These are phyloP conservation scores for Pholis gunnellus DNA, from an alignment of 2,113 vertebrate species.

Conservation along the genomic window DNA sequence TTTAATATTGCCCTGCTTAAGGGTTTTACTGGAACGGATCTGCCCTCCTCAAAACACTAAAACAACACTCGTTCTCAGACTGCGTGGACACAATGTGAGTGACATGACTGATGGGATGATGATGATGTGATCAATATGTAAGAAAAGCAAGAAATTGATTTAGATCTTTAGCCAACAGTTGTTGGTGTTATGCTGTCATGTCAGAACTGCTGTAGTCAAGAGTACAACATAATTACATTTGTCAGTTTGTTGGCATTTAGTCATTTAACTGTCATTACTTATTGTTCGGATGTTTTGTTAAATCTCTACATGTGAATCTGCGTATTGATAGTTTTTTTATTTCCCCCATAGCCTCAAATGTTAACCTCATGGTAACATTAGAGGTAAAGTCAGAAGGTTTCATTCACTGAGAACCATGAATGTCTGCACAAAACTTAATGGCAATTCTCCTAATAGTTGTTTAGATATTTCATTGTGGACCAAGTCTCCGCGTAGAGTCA, in stretches of 20 bases:
- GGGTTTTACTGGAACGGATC: slow-evolving; percentile 72
- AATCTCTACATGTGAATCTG: neutral
- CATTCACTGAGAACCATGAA: neutral
- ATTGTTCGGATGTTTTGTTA: neutral
- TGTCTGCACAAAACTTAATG: neutral
- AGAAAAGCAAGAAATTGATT: neutral
- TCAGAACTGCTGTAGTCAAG: neutral
- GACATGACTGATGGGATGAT: slow-evolving; percentile 2
- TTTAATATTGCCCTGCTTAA: slow-evolving; percentile 78
- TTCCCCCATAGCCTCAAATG: neutral
- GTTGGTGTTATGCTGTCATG: neutral
- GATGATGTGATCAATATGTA: neutral
- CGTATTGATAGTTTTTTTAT: neutral
- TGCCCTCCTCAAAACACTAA: slow-evolving; percentile 45
- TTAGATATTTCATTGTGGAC: neutral
- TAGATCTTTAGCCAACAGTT: neutral
- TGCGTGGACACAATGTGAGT: neutral
- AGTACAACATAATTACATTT: too few relatives aligned
- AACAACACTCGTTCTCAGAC: slow-evolving; percentile 34
- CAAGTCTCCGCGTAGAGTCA: neutral
- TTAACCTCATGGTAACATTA: neutral
- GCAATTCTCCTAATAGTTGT: neutral
- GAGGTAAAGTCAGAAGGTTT: neutral
- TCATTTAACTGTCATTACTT: neutral
- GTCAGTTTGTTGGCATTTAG: neutral